A percentile compares a stretch with the other conserved stretches of the same genome.
Evolutionary conservation across 2,888 invertebrate genomes (phyloP).

Genomic region (Camponotus fellah): DNA sequence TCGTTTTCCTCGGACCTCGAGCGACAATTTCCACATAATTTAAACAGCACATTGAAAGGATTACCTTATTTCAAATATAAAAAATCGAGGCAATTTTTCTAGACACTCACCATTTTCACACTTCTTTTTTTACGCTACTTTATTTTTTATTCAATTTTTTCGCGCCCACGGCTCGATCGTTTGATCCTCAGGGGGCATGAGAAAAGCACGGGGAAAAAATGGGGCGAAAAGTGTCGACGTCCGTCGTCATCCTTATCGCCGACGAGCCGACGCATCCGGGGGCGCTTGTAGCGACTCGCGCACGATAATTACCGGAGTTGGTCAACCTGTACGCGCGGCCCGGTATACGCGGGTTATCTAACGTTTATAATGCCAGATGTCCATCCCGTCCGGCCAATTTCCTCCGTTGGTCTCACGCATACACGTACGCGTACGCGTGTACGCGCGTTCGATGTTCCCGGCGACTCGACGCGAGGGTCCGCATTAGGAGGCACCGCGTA

Average conservation of each 20-base stretch:
- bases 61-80: background rate
- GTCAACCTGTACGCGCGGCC: constrained; percentile 79
- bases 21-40: constrained; percentile 7
- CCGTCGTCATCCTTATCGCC: constrained; percentile 68
- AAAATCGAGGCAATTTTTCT: background rate
- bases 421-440: constrained; percentile 36
- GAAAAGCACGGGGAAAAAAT: constrained; percentile 21
- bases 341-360: constrained; percentile 80
- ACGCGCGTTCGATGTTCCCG: constrained; percentile 32
- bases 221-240: constrained; percentile 44
- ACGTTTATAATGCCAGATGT: constrained; percentile 82
- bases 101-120: background rate
- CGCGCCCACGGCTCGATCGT: background rate
- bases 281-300: constrained; percentile 46
- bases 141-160: background rate
- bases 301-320: constrained; percentile 77
- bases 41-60: background rate
- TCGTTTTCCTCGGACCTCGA: background rate
- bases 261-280: constrained; percentile 60
- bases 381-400: constrained; percentile 76
- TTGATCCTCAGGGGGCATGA: background rate
- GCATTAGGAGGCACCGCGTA: constrained; percentile 68
- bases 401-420: constrained; percentile 62
- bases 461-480: constrained; percentile 50
- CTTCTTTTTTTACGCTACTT: background rate